phyloP scores from a whole-genome alignment of 2,888 invertebrate species.

The Tribolium freemani region DNA sequence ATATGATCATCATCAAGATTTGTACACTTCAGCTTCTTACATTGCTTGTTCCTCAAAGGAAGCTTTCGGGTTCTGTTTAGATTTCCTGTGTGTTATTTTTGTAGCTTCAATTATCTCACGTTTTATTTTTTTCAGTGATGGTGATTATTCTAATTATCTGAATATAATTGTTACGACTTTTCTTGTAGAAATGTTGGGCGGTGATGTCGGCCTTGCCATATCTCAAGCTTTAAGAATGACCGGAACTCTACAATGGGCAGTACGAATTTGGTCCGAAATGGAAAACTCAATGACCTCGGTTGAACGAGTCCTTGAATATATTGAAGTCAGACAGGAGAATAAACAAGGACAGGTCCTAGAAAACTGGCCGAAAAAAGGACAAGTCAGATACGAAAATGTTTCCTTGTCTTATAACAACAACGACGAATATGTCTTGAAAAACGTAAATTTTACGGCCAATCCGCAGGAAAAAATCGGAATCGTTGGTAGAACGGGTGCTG shows the following conservation, averaged over 20 bases:
- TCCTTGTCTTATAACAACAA: conserved; percentile 79
- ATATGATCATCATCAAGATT: conserved; percentile 63
- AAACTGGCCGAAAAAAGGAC: conserved; percentile 81
- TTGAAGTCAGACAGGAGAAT: conserved; percentile 67
- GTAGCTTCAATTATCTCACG: conserved; percentile 46
- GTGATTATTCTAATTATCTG: conserved; percentile 53
- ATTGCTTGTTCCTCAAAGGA: conserved; percentile 57
- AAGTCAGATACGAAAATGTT: conserved; percentile 74
- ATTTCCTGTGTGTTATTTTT: conserved; percentile 55
- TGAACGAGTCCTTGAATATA: conserved; percentile 77
- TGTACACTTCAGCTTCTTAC: conserved; percentile 61
- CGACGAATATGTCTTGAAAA: conserved; percentile 77
- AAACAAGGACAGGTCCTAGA: conserved; percentile 69
- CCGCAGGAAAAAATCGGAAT: conserved; percentile 82
- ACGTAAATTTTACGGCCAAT: conserved; percentile 77
- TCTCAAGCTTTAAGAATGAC: conserved; percentile 72
- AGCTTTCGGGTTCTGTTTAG: conserved; percentile 61
- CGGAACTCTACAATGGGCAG: conserved; percentile 74
- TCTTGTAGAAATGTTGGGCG: conserved; percentile 44
- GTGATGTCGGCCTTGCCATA: conserved; percentile 69
- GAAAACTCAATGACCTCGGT: conserved; percentile 89
- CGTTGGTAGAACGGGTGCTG: conserved; percentile 88
- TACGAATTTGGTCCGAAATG: conserved; percentile 87
- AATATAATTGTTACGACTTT: background rate
- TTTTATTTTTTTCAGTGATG: conserved; percentile 52